phyloP scores from a whole-genome alignment of 2,888 invertebrate genomes.

The Xestia ashworthii region DNA sequence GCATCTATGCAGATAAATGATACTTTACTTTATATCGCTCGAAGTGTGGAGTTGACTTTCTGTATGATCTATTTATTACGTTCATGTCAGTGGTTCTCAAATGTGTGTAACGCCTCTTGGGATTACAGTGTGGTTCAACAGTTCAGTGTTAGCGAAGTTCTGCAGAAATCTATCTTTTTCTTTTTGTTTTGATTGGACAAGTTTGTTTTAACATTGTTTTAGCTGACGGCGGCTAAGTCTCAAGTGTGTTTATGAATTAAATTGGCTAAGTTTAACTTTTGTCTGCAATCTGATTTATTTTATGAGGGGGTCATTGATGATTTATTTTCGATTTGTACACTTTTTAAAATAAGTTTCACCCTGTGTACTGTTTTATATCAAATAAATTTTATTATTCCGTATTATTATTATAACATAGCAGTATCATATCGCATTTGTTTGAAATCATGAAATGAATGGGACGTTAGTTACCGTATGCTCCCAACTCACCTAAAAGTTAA shows the following conservation, averaged over 20 bases:
- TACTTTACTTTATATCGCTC: no score
- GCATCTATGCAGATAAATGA: no score
- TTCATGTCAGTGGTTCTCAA: slow-evolving; percentile 23
- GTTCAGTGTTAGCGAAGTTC: slow-evolving; percentile 20
- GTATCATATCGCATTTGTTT: background rate
- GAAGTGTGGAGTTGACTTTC: background rate
- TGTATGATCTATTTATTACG: background rate
- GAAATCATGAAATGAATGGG: background rate
- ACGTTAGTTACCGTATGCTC: no score
- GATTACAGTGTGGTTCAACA: slow-evolving; percentile 18
- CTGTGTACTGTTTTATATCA: no score
- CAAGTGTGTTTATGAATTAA: background rate
- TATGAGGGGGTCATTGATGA: background rate
- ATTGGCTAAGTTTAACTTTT: background rate
- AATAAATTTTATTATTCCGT: no score
- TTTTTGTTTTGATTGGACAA: slow-evolving; percentile 21
- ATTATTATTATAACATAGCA: no score
- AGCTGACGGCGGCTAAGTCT: background rate
- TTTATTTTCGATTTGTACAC: no score
- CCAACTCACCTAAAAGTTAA: no score
- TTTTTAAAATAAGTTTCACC: no score
- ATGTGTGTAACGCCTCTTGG: slow-evolving; percentile 31
- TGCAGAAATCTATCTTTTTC: slow-evolving; percentile 1
- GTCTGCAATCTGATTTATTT: background rate
- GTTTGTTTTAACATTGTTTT: slow-evolving; percentile 3